These are phyloP conservation scores for Vanessa cardui DNA, from an alignment of 2,888 invertebrate species.

Conservation along the genomic window DNA sequence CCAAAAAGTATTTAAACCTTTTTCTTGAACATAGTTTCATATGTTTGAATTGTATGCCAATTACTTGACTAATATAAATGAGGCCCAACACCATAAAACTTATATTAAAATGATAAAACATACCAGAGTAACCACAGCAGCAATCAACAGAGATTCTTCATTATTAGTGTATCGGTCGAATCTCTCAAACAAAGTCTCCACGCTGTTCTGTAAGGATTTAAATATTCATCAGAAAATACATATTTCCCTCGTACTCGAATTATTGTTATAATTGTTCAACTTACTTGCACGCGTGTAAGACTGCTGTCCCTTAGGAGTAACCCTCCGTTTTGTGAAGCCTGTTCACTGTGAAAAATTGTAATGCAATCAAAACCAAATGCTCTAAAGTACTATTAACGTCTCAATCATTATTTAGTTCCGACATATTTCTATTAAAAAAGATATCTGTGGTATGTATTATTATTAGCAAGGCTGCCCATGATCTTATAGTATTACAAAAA, in stretches of 20 bases:
- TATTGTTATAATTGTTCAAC: background rate
- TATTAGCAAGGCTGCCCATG: too few species aligned
- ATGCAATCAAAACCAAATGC: too few species aligned
- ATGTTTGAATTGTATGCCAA: too few species aligned
- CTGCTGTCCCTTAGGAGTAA: slow-evolving; percentile 20
- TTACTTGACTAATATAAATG: too few species aligned
- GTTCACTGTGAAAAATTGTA: slow-evolving; percentile 46
- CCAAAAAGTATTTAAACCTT: too few species aligned
- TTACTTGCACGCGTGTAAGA: slow-evolving; percentile 28
- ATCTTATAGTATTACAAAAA: too few species aligned
- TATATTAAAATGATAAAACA: slow-evolving; percentile 6
- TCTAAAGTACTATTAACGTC: background rate
- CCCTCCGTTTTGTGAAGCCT: slow-evolving; percentile 46
- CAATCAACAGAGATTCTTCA: slow-evolving; percentile 34
- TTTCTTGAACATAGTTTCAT: too few species aligned
- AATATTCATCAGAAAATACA: background rate
- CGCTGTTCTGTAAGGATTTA: slow-evolving; percentile 31
- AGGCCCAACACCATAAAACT: too few species aligned
- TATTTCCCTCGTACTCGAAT: background rate
- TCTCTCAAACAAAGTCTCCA: slow-evolving; percentile 33
- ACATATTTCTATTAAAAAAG: too few species aligned
- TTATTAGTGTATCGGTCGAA: slow-evolving; percentile 25
- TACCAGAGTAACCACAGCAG: slow-evolving; percentile 34
- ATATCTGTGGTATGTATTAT: too few species aligned
- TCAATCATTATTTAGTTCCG: too few species aligned